A percentile compares a stretch with the other conserved stretches of the same genome.
Evolutionary conservation across 2,113 vertebrate species (phyloP).

Genomic region (Osmerus eperlanus): DNA sequence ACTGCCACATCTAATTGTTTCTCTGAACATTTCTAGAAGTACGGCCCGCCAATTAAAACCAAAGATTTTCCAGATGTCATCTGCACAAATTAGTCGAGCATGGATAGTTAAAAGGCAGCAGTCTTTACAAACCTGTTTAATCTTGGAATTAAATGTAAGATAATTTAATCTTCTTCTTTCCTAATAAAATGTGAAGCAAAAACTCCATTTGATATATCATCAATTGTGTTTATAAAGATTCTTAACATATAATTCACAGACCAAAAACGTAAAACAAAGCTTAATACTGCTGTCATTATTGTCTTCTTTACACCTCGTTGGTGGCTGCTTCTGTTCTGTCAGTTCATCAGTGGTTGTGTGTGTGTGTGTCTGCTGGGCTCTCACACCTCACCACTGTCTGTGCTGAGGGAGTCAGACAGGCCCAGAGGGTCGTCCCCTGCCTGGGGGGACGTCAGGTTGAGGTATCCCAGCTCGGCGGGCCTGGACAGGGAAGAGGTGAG

Average conservation of each 20-base stretch:
- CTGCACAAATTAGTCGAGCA: too few species aligned
- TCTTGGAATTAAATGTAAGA: too few species aligned
- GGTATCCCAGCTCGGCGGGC: conserved; percentile 49
- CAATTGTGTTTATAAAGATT: background rate
- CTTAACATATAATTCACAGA: background rate
- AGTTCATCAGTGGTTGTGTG: background rate
- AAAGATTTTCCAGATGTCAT: too few species aligned
- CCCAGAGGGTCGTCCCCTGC: background rate
- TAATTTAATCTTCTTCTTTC: too few species aligned
- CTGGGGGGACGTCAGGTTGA: conserved; percentile 45
- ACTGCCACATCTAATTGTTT: too few species aligned
- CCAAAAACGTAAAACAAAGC: background rate
- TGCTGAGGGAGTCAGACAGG: background rate
- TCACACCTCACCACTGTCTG: conserved; percentile 13
- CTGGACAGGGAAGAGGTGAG: conserved; percentile 4
- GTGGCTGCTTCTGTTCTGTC: background rate
- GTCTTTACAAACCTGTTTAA: too few species aligned
- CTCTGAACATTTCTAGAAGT: too few species aligned
- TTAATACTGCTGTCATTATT: background rate
- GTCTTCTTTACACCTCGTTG: background rate
- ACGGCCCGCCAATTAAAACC: too few species aligned
- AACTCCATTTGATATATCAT: too few species aligned
- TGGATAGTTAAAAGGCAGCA: too few species aligned
- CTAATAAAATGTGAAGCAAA: too few species aligned
- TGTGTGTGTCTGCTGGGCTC: background rate